Evolutionary conservation across 2,888 invertebrate species (phyloP).

Genomic region (Thereva unica): DNA sequence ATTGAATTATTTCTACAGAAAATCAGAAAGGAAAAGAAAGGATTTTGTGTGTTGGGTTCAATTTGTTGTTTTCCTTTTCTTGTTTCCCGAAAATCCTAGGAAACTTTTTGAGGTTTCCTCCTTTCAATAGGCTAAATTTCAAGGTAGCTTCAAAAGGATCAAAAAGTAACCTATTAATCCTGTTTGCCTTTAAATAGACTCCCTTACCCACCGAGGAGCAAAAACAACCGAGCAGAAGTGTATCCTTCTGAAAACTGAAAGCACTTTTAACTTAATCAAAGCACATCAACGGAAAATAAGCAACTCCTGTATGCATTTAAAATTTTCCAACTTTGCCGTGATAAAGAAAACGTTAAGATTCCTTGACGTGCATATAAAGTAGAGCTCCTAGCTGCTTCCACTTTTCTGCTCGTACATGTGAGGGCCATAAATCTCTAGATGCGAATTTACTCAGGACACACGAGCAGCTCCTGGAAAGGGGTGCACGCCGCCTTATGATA

Average conservation of each 20-base stretch:
- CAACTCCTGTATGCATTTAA: neutral
- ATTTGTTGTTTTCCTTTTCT: too few relatives aligned
- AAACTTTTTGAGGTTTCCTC: too few relatives aligned
- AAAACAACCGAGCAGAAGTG: too few relatives aligned
- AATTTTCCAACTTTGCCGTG: neutral
- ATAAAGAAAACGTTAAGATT: constrained; percentile 20
- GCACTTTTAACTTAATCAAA: too few relatives aligned
- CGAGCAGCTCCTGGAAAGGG: constrained; percentile 11
- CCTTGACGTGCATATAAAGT: constrained; percentile 32
- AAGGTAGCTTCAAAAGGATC: too few relatives aligned
- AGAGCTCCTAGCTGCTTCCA: constrained; percentile 13
- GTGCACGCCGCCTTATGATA: constrained; percentile 17
- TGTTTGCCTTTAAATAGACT: too few relatives aligned
- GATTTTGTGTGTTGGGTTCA: neutral
- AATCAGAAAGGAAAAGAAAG: constrained; percentile 3
- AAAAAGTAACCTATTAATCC: too few relatives aligned
- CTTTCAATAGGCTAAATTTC: too few relatives aligned
- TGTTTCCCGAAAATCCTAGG: too few relatives aligned
- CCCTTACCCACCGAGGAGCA: too few relatives aligned
- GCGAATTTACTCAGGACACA: constrained; percentile 30
- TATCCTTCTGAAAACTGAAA: too few relatives aligned
- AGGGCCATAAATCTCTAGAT: constrained; percentile 24
- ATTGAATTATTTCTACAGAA: constrained; percentile 19
- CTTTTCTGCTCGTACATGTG: constrained; percentile 8
- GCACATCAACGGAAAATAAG: neutral